Base-by-base conservation (phyloP, 2,888 invertebrate genomes). In the Prostheceraeus crozeri region DNA sequence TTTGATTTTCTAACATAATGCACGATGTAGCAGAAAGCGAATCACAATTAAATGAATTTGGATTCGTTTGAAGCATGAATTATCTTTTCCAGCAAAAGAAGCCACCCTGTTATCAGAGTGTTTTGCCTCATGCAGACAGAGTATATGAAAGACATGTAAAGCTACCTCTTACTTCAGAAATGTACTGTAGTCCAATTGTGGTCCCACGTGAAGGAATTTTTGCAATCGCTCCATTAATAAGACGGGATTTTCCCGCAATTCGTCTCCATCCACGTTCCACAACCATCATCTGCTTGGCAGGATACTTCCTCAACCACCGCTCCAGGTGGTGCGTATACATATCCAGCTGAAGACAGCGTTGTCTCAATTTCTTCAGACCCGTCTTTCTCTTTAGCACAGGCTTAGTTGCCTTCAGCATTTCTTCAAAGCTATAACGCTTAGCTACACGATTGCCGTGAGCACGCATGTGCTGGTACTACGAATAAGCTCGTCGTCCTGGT, bases 381-480 rank as follows among this genome's bases (percentile, higher is more conserved):
- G n/a, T n/a, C 11, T 88, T 87, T 27, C 73, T 71, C 4, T 69
- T 70, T 2, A 27, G 8, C 16, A 11, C 52, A 16, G n/a, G n/a
- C n/a, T n/a, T n/a, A 35, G 33, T 35, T 3, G 25, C 8, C 21
- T 14, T 16, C 4, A 56, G 86, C 67, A 96, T 85, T 69, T 91
- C 84, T 76, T 89, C 85, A 79, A 96, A 94, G 62, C 87, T 84
- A 76, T 89, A 88, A 77, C 90, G 89, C 71, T 87, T 83, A 3
- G 96, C 93, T 27, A 85, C 84, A 1, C 84, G 81, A 77, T 94
- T 91, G 35, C 87, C 86, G 75, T 96, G 96, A 3, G 89, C 86
- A 64, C 86, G 81, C 70, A 88, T 88, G 76, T 98, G 98, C 79
- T 96, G 94, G 78, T 96, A 96, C 91, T 90, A 91, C n/a, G 88